Evolutionary conservation across 2,113 vertebrate species (phyloP), one percentile per base, ranked within the genome.

Genomic region (Prinia subflava): DNA sequence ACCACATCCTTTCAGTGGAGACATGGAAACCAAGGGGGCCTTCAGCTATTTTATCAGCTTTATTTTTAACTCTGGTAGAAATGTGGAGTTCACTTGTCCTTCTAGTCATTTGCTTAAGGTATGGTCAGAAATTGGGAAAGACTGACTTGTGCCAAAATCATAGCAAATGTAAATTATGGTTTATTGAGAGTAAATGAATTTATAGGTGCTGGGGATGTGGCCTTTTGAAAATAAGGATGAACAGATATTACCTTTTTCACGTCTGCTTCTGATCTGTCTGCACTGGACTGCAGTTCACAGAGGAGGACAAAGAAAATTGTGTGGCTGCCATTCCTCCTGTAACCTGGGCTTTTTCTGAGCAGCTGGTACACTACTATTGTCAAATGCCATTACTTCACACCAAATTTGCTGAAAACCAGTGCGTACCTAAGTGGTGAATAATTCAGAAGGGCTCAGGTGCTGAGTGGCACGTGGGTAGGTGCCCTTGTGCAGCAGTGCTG

Each of bases 61-160:
- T 94, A 89, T 96, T 97, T 97, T 97, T 97, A 97, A 87, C 37
- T 44, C 75, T 59, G 65, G 5, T 81, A 88, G 90, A 85, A 92
- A 95, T 49, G 42, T 1, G 0, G 39, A 46, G 12, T 62, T 87
- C 16, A 73, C 59, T 47, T 59, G 33, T 49, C 27, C 80, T 95
- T 67, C 31, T 49, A 46, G 33, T 53, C 20, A 27, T 77, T 91
- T 69, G 46, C 41, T 93, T 76, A 82, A 80, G 46, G 63, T 64
- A 89, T 27, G 13, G 17, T 47, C 69, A 68, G 37, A 88, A 89
- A 56, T 49, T 13, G 53, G 83, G 31, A 83, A 79, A 64, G 30
- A 25, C 12, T 64, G 77, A 46, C 7, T 71, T 76, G 31, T 75
- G 17, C 46, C 33, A 95, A 78, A 78, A 37, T 22, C 6, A 11